Percentiles rank a stretch among this genome's conserved stretches.
phyloP scores from a whole-genome alignment of 2,797 vertebrate species.

The Luscinia megarhynchos region DNA sequence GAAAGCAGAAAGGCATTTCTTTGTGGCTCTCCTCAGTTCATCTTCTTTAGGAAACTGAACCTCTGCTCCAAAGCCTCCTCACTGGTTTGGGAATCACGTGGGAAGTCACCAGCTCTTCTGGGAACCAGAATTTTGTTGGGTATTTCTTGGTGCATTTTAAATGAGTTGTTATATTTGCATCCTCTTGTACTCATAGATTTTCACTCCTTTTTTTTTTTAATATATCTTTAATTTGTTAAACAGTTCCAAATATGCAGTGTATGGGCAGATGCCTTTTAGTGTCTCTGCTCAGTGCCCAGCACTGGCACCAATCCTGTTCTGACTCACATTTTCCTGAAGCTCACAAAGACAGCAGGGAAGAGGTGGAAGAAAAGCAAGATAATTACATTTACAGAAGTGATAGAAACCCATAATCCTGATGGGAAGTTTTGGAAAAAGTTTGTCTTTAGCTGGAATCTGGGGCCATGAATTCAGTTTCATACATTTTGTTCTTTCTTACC shows the following conservation, averaged over 20 bases:
- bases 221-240: background rate
- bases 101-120: fast-evolving
- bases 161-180: background rate
- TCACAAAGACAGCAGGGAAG: background rate
- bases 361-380: background rate
- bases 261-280: background rate
- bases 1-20: background rate
- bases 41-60: background rate
- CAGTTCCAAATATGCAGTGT: background rate
- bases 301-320: background rate
- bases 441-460: background rate
- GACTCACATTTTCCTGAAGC: background rate
- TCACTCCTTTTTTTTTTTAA: too few relatives aligned
- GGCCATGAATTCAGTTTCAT: background rate
- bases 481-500: background rate
- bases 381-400: background rate
- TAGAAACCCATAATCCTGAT: background rate
- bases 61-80: background rate
- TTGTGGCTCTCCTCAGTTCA: background rate
- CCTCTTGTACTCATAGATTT: background rate
- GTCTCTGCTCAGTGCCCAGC: background rate
- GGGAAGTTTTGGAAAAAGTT: background rate
- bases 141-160: background rate
- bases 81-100: background rate
- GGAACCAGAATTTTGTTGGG: background rate